Evolutionary conservation across 1,140 invertebrate species (phyloP).

Genomic region (Heliconius eleuchia): DNA sequence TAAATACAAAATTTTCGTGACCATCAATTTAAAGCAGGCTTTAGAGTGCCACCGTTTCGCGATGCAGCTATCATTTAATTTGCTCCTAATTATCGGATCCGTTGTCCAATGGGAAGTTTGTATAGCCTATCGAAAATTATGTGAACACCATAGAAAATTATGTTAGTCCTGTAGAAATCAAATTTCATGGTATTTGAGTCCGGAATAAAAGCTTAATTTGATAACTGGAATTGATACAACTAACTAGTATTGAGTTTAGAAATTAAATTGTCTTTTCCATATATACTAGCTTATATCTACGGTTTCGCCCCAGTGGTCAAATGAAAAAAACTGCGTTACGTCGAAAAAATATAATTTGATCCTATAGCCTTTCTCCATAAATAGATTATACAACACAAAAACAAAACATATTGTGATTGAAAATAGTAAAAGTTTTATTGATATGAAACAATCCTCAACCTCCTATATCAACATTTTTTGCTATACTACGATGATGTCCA

Average conservation of each 20-base stretch:
- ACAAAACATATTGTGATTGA: no score
- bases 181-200: slow-evolving; percentile 7
- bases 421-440: no score
- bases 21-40: slow-evolving; percentile 15
- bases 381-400: no score
- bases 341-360: no score
- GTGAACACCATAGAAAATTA: slow-evolving; percentile 6
- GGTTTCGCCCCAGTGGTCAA: no score
- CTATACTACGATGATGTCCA: no score
- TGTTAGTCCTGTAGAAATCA: slow-evolving; percentile 10
- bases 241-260: neutral
- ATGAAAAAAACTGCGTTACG: no score
- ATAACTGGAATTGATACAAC: neutral
- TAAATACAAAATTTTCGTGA: slow-evolving; percentile 13
- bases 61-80: slow-evolving; percentile 14
- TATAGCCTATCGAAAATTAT: slow-evolving; percentile 14
- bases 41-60: slow-evolving; percentile 4
- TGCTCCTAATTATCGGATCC: slow-evolving; percentile 10
- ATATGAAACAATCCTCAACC: no score
- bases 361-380: no score
- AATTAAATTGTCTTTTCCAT: neutral
- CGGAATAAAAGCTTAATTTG: slow-evolving; percentile 7
- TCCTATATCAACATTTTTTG: no score
- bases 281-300: no score
- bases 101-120: slow-evolving; percentile 13